Conservation (phyloP, 2,113 vertebrate genomes). For the Amphiprion percula region DNA sequence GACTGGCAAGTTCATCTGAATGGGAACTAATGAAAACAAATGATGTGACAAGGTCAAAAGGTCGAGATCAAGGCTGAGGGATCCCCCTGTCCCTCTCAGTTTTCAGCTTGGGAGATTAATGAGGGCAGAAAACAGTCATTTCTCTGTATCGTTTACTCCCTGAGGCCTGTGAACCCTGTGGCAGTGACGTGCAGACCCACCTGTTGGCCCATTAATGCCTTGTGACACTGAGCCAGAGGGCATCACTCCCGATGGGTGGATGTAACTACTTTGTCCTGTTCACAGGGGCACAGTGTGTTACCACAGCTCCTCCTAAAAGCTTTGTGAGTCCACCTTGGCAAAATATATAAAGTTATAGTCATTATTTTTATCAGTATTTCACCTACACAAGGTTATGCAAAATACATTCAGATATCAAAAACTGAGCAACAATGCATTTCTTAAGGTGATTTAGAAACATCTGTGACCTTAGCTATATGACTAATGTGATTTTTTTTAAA, state of each 20-base stretch:
- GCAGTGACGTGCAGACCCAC: constrained; percentile 70
- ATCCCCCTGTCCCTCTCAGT: constrained; percentile 76
- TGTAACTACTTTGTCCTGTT: constrained; percentile 17
- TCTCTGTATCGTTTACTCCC: constrained; percentile 83
- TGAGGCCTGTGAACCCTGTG: constrained; percentile 62
- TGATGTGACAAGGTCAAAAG: constrained; percentile 81
- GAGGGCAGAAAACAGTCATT: constrained; percentile 75
- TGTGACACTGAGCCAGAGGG: constrained; percentile 42
- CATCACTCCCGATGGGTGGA: constrained; percentile 5
- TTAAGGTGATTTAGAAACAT: no score
- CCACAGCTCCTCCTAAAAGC: background rate
- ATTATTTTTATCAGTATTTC: background rate
- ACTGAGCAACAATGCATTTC: no score
- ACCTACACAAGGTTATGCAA: background rate
- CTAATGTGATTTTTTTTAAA: no score
- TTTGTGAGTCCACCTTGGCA: background rate
- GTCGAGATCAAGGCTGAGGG: constrained; percentile 83
- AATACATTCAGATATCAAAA: background rate
- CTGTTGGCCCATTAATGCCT: constrained; percentile 77
- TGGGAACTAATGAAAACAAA: constrained; percentile 86
- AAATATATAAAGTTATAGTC: background rate
- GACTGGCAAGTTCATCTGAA: constrained; percentile 71
- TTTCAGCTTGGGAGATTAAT: constrained; percentile 83
- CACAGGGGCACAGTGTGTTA: constrained; percentile 14
- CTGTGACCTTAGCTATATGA: no score